These are phyloP conservation scores for Sericinus montela DNA, from an alignment of 2,888 invertebrate species.

Conservation along the genomic window DNA sequence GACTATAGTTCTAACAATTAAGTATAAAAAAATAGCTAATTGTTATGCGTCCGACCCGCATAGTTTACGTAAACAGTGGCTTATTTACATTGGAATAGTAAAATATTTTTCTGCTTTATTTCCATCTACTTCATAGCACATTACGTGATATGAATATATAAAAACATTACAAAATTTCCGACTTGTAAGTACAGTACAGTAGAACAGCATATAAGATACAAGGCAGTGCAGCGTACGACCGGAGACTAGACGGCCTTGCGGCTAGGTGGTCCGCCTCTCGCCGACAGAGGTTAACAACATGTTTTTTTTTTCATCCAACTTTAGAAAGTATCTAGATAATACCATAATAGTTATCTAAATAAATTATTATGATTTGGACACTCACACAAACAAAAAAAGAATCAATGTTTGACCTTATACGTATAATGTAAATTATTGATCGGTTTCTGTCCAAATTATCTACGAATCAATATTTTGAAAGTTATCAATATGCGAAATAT, in stretches of 20 bases:
- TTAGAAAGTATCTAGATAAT: constrained; percentile 73
- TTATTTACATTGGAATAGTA: constrained; percentile 2
- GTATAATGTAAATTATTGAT: constrained; percentile 1
- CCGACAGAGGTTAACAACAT: constrained; percentile 74
- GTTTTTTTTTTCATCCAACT: constrained; percentile 69
- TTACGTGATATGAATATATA: constrained; percentile 10
- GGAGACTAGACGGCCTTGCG: constrained; percentile 67
- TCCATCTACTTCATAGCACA: background rate
- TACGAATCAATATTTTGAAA: background rate
- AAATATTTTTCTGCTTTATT: background rate
- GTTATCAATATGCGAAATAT: constrained; percentile 6
- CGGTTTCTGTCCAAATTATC: background rate
- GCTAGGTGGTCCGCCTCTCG: constrained; percentile 57
- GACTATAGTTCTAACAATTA: too few species aligned
- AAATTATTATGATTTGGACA: constrained; percentile 28
- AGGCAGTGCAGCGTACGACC: constrained; percentile 30
- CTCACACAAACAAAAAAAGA: constrained; percentile 11
- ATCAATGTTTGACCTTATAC: too few species aligned
- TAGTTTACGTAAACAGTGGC: constrained; percentile 3
- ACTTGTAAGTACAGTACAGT: constrained; percentile 22
- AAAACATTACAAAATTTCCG: constrained; percentile 11
- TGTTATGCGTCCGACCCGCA: background rate
- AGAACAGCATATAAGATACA: constrained; percentile 27
- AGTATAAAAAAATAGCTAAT: background rate
- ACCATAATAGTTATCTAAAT: constrained; percentile 42